These are phyloP conservation scores for Melangyna quadrimaculata DNA, from an alignment of 2,888 invertebrate genomes.

Conservation along the genomic window DNA sequence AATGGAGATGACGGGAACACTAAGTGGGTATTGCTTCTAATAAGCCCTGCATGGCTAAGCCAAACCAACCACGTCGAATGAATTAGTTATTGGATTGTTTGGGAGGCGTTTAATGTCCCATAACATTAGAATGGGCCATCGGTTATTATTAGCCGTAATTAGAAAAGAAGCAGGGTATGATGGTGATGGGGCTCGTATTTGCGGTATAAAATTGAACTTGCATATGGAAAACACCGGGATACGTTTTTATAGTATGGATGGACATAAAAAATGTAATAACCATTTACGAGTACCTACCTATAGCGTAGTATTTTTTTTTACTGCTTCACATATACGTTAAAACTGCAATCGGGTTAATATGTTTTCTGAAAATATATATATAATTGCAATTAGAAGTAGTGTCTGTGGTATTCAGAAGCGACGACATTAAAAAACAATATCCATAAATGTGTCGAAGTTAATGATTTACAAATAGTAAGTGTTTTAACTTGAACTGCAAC, in stretches of 20 bases:
- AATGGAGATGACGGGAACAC: not conserved
- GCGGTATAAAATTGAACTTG: not conserved
- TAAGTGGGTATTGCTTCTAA: slow-evolving; percentile 1
- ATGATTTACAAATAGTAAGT: slow-evolving; percentile 12
- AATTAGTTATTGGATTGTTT: slow-evolving; percentile 55
- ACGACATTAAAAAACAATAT: not conserved
- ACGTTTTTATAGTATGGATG: not conserved
- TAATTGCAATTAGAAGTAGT: not conserved
- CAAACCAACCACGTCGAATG: slow-evolving; percentile 38
- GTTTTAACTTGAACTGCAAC: not conserved
- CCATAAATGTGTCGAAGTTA: not conserved
- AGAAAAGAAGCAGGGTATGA: not conserved
- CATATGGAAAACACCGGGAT: too few relatives aligned
- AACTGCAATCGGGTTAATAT: not conserved
- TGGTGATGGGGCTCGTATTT: not conserved
- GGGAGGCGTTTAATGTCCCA: slow-evolving; percentile 53
- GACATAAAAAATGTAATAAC: slow-evolving; percentile 17
- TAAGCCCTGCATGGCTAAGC: not conserved
- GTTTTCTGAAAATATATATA: not conserved
- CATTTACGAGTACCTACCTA: not conserved
- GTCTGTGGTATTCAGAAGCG: not conserved
- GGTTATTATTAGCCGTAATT: slow-evolving; percentile 13
- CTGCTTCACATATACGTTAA: not conserved
- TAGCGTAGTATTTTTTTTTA: not conserved
- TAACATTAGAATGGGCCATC: slow-evolving; percentile 19